These are phyloP conservation scores for Musca vetustissima DNA, from an alignment of 1,140 invertebrate genomes.

Conservation along the genomic window DNA sequence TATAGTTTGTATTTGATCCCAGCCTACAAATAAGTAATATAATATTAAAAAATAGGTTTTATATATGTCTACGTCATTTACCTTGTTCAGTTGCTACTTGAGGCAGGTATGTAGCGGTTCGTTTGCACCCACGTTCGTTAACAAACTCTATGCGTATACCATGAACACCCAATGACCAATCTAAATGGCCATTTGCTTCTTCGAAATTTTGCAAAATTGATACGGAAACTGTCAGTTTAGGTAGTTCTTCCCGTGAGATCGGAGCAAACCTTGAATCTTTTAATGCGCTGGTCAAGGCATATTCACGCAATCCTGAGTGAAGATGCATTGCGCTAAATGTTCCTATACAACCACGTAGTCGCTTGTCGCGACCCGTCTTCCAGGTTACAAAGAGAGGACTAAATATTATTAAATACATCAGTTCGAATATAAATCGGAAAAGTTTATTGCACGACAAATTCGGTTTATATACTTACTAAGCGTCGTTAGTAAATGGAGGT, in stretches of 20 bases:
- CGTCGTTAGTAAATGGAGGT: constrained; percentile 90
- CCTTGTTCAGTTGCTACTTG: constrained; percentile 98
- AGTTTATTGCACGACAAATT: too few species aligned
- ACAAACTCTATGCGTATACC: constrained; percentile 98
- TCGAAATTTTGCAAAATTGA: constrained; percentile 92
- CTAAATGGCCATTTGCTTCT: constrained; percentile 90
- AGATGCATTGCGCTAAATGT: constrained; percentile 91
- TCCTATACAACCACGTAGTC: constrained; percentile 91
- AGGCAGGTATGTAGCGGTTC: constrained; percentile 96
- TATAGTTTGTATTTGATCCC: constrained; percentile 97
- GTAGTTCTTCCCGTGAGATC: constrained; percentile 91
- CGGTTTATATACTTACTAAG: constrained; percentile 92
- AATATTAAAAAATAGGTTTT: neutral
- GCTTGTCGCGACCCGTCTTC: constrained; percentile 92
- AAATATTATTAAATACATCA: neutral
- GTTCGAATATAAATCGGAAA: neutral
- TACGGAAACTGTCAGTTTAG: constrained; percentile 90
- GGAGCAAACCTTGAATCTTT: constrained; percentile 97
- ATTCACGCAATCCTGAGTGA: constrained; percentile 82
- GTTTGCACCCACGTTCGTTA: constrained; percentile 91
- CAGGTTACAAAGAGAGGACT: constrained; percentile 99
- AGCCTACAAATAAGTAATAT: constrained; percentile 67
- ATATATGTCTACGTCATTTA: constrained; percentile 43
- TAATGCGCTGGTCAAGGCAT: constrained; percentile 96
- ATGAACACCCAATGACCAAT: constrained; percentile 97